A percentile compares a stretch with the other conserved stretches of the same genome.
These are phyloP conservation scores for Drosophila sordidula DNA, from an alignment of 2,888 invertebrate genomes.

Conservation along the genomic window DNA sequence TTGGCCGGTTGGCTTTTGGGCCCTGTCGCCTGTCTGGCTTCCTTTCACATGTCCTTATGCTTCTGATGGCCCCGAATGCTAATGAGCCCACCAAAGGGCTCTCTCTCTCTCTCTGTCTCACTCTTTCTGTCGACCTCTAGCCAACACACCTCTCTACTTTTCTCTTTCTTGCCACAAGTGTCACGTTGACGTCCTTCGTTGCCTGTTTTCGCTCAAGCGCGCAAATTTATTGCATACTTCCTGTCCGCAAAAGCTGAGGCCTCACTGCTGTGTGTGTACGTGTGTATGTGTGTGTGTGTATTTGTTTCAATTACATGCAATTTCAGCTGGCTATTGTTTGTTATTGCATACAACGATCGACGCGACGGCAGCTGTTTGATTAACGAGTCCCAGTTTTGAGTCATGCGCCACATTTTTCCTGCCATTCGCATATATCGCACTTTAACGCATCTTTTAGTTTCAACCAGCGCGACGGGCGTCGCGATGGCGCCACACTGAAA, in stretches of 20 bases:
- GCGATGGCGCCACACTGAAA: slow-evolving; percentile 59
- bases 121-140: not conserved
- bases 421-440: slow-evolving; percentile 49
- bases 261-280: slow-evolving; percentile 22
- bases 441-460: slow-evolving; percentile 65
- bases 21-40: slow-evolving; percentile 61
- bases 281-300: slow-evolving; percentile 23
- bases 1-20: slow-evolving; percentile 48
- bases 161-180: slow-evolving; percentile 38
- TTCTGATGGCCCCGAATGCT: slow-evolving; percentile 70
- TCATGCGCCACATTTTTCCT: slow-evolving; percentile 51
- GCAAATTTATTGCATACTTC: slow-evolving; percentile 73
- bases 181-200: slow-evolving; percentile 53
- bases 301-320: slow-evolving; percentile 73
- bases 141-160: not conserved
- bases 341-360: slow-evolving; percentile 70
- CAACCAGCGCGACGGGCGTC: slow-evolving; percentile 51
- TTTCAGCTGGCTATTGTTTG: slow-evolving; percentile 56
- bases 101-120: not conserved
- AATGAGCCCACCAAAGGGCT: slow-evolving; percentile 59
- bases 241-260: slow-evolving; percentile 50
- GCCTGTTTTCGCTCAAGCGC: slow-evolving; percentile 44
- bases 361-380: slow-evolving; percentile 36
- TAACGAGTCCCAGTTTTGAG: slow-evolving; percentile 45
- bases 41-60: slow-evolving; percentile 66